phyloP scores from a whole-genome alignment of 2,888 invertebrate genomes.

The Drosophila melanosoma region DNA sequence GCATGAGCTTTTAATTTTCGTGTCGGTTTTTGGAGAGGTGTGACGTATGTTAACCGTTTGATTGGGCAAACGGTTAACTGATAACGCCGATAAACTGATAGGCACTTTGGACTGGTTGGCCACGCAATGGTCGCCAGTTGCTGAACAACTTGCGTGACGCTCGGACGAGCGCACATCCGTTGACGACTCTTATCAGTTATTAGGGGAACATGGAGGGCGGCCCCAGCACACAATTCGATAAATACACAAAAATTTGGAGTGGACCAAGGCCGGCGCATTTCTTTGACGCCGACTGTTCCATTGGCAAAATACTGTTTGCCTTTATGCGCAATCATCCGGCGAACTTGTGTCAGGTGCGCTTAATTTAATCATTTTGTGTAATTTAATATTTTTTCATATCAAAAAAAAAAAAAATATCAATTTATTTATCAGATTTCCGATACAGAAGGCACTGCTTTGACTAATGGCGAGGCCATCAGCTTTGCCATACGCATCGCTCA shows the following conservation, averaged over 20 bases:
- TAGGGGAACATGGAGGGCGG: constrained; percentile 68
- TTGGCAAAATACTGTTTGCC: constrained; percentile 81
- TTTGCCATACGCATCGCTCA: constrained; percentile 83
- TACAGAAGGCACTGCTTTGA: constrained; percentile 78
- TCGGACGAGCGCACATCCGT: constrained; percentile 40
- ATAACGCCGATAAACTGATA: constrained; percentile 33
- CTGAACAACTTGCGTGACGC: constrained; percentile 49
- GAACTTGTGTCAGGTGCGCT: constrained; percentile 76
- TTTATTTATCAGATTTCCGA: constrained; percentile 76
- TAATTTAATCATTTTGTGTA: neutral
- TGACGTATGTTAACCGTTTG: constrained; percentile 67
- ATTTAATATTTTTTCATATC: neutral
- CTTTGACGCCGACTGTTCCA: constrained; percentile 81
- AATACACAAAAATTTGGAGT: constrained; percentile 82
- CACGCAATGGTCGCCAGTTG: constrained; percentile 54
- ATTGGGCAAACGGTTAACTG: constrained; percentile 55
- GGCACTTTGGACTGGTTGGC: constrained; percentile 30
- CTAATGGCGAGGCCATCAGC: constrained; percentile 78
- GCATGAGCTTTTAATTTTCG: constrained; percentile 48
- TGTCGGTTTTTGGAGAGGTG: constrained; percentile 40
- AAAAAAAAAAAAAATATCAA: neutral
- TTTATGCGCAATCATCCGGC: constrained; percentile 81
- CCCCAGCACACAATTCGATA: constrained; percentile 77
- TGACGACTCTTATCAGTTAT: constrained; percentile 58
- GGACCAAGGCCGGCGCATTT: constrained; percentile 80